Evolutionary conservation across 2,797 vertebrate genomes (phyloP).

Genomic region (Chaetophractus vellerosus): DNA sequence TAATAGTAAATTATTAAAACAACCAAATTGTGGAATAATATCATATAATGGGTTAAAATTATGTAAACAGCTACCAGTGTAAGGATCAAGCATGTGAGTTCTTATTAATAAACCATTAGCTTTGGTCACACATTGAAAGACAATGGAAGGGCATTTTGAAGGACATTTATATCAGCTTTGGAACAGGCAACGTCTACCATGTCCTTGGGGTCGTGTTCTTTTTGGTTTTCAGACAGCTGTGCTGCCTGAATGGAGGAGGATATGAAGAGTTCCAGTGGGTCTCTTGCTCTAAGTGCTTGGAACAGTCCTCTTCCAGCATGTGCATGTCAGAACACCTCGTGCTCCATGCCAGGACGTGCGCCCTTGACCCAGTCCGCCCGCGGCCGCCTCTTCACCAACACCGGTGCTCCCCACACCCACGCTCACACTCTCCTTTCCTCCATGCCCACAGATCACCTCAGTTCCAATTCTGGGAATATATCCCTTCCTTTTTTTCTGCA

Average conservation of each 20-base stretch:
- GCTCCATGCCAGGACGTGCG: not conserved
- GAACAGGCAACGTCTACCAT: constrained; percentile 84
- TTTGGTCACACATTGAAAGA: constrained; percentile 81
- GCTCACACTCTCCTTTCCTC: not conserved
- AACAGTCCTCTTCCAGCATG: not conserved
- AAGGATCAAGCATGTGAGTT: constrained; percentile 80
- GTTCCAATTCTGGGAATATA: not conserved
- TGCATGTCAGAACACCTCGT: not conserved
- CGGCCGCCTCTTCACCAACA: not conserved
- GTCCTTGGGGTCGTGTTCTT: constrained; percentile 87
- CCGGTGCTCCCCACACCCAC: not conserved
- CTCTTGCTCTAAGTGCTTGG: constrained; percentile 17
- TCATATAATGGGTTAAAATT: constrained; percentile 84
- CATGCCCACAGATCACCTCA: not conserved
- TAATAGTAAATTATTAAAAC: constrained; percentile 81
- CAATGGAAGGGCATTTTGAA: constrained; percentile 86
- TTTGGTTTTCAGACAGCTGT: constrained; percentile 83
- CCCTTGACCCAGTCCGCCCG: not conserved
- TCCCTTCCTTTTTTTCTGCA: not conserved
- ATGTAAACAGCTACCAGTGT: constrained; percentile 82
- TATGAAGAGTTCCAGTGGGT: constrained; percentile 71
- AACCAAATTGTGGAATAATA: constrained; percentile 82
- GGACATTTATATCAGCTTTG: constrained; percentile 88
- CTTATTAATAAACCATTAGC: constrained; percentile 86
- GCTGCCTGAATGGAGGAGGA: constrained; percentile 82